These are phyloP conservation scores for Tethya wilhelma DNA, from an alignment of 37 sponge, comb jelly and placozoan genomes.

Conservation along the genomic window DNA sequence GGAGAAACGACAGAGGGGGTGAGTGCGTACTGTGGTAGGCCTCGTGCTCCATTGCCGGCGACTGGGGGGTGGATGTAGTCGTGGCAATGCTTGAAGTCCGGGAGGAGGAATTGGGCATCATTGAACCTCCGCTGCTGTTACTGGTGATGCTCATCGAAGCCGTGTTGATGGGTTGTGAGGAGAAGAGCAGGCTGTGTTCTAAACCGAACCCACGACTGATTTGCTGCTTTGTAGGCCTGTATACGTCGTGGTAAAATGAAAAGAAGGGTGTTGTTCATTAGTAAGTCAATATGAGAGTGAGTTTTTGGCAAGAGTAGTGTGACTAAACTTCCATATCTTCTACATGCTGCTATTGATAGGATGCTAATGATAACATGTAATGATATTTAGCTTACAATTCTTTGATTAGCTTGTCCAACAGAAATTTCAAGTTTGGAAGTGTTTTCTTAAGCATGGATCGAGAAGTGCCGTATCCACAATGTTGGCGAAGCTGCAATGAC, in stretches of 20 bases:
- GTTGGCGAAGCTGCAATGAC: slow-evolving; percentile 39
- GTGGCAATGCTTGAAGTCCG: slow-evolving; percentile 1
- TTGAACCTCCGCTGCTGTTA: background rate
- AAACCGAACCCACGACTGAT: background rate
- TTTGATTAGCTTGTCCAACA: slow-evolving; percentile 51
- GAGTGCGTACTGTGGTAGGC: no score
- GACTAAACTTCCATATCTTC: no score
- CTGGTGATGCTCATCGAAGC: background rate
- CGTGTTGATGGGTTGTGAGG: no score
- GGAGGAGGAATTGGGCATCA: background rate
- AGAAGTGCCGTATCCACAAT: slow-evolving; percentile 55
- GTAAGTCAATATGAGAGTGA: no score
- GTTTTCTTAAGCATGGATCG: slow-evolving; percentile 42
- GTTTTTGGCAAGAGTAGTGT: no score
- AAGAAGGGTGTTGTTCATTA: no score
- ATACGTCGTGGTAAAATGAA: background rate
- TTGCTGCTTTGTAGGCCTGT: no score
- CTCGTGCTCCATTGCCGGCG: no score
- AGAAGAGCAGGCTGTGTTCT: background rate
- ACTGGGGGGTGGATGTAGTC: background rate
- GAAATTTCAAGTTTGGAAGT: slow-evolving; percentile 44
- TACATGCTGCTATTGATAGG: no score
- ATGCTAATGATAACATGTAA: background rate
- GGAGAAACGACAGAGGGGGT: no score
- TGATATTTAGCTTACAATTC: slow-evolving; percentile 5